phyloP scores from a whole-genome alignment of 2,888 invertebrate genomes.

The Globia sparganii region DNA sequence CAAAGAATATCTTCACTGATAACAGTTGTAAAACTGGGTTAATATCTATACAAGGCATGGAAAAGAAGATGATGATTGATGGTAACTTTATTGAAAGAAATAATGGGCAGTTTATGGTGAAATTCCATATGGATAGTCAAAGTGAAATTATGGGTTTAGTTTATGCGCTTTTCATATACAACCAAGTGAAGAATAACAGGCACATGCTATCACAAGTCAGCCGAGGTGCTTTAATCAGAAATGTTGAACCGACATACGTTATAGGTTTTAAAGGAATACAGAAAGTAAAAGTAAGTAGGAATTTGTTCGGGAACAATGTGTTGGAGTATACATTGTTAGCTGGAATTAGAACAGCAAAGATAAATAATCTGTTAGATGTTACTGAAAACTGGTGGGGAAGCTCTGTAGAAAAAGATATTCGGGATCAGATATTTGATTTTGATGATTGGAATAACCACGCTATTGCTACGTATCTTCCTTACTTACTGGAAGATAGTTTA shows the following conservation, averaged over 20 bases:
- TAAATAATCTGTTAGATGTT: conserved; percentile 96
- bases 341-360: conserved; percentile 96
- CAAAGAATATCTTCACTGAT: conserved; percentile 95
- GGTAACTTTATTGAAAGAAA: conserved; percentile 95
- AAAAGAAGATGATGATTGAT: conserved; percentile 96
- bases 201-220: conserved; percentile 80
- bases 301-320: conserved; percentile 95
- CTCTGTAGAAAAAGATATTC: conserved; percentile 93
- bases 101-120: conserved; percentile 95
- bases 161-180: conserved; percentile 94
- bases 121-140: conserved; percentile 97
- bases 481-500: conserved; percentile 94
- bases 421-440: conserved; percentile 97
- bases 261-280: conserved; percentile 98
- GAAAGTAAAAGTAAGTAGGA: conserved; percentile 96
- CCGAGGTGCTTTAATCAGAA: conserved; percentile 81
- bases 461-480: conserved; percentile 97
- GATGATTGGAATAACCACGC: conserved; percentile 99
- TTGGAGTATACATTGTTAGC: conserved; percentile 97
- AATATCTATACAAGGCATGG: conserved; percentile 97
- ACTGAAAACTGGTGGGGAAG: conserved; percentile 99
- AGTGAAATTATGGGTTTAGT: conserved; percentile 97
- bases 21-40: conserved; percentile 96
- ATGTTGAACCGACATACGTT: conserved; percentile 93
- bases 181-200: conserved; percentile 94